These are phyloP conservation scores for Protonemura montana DNA, from an alignment of 2,888 invertebrate genomes.

Conservation along the genomic window DNA sequence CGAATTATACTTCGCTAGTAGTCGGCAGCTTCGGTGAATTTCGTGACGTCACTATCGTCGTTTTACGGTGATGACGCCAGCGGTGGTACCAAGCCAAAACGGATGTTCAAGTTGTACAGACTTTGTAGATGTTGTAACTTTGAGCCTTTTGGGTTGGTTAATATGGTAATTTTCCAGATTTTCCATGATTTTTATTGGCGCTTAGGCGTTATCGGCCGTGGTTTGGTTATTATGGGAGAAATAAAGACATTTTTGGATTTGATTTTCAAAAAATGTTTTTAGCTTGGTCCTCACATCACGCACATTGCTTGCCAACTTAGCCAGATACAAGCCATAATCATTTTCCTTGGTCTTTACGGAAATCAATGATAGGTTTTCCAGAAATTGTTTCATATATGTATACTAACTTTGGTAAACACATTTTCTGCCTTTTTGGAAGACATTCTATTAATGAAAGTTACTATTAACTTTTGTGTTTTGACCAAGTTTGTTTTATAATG, in stretches of 20 bases:
- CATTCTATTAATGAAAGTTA: too few species aligned
- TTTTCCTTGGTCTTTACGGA: not conserved
- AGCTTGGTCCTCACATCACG: not conserved
- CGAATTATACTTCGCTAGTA: not conserved
- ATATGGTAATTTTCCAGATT: not conserved
- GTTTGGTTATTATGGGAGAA: not conserved
- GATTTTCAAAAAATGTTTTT: conserved; percentile 7
- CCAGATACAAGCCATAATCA: not conserved
- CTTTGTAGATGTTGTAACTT: not conserved
- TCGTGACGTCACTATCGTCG: not conserved
- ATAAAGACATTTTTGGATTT: not conserved
- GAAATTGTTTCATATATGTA: too few species aligned
- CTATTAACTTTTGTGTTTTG: too few species aligned
- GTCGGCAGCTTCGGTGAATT: not conserved
- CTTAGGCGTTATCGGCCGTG: not conserved
- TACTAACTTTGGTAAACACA: too few species aligned
- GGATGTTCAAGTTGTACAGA: not conserved
- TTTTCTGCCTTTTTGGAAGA: too few species aligned
- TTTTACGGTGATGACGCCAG: not conserved
- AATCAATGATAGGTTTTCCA: too few species aligned
- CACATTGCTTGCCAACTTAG: not conserved
- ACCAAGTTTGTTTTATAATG: not conserved
- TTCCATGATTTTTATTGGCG: not conserved
- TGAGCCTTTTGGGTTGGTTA: not conserved
- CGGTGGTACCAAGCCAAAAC: not conserved